phyloP scores from a whole-genome alignment of 2,113 vertebrate species.

The Grammomys surdaster region DNA sequence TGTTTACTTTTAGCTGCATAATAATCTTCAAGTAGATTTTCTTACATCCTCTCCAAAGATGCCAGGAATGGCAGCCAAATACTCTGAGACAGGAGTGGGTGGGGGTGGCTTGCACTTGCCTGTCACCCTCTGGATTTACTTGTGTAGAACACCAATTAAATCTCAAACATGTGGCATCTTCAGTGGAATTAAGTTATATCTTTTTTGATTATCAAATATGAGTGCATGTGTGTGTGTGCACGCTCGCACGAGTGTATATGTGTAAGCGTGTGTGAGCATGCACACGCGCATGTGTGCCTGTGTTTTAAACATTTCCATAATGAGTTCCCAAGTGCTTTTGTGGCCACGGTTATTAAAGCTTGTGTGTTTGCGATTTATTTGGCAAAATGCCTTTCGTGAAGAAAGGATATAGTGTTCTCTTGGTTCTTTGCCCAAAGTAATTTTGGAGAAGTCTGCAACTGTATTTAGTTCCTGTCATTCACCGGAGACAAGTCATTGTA shows the following conservation, averaged over 20 bases:
- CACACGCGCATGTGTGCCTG: conserved; percentile 27
- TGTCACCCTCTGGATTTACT: conserved; percentile 48
- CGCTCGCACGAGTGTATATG: background rate
- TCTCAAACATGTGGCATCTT: conserved; percentile 57
- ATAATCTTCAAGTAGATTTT: conserved; percentile 59
- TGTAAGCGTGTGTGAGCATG: background rate
- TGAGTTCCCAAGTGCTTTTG: conserved; percentile 90
- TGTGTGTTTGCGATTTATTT: conserved; percentile 89
- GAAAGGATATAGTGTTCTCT: conserved; percentile 89
- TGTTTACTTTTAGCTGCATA: conserved; percentile 68
- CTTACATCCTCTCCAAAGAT: conserved; percentile 65
- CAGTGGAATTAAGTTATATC: conserved; percentile 59
- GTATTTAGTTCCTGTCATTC: conserved; percentile 88
- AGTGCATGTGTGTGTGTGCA: background rate
- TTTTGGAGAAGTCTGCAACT: conserved; percentile 89
- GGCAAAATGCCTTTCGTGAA: conserved; percentile 88
- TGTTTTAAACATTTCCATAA: conserved; percentile 87
- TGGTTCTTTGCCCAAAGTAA: conserved; percentile 91
- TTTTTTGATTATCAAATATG: conserved; percentile 62
- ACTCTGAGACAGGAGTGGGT: background rate
- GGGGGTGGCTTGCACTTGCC: conserved; percentile 24
- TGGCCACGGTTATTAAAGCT: conserved; percentile 88
- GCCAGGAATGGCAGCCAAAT: conserved; percentile 63
- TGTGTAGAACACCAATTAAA: conserved; percentile 66
- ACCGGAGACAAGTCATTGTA: conserved; percentile 88